phyloP scores from a whole-genome alignment of 1,140 invertebrate genomes.

The Habropoda laboriosa region DNA sequence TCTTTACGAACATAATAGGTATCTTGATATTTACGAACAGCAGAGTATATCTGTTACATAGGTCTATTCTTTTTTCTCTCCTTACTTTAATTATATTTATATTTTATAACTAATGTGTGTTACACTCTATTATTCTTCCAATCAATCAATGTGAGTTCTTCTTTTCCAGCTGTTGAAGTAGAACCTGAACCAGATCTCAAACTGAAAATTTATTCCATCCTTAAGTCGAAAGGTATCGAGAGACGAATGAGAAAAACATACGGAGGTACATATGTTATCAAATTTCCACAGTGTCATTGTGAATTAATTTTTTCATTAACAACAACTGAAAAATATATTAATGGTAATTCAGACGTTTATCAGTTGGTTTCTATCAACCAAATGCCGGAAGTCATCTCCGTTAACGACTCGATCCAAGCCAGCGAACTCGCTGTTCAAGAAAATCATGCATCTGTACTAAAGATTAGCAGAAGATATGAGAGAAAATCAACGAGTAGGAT shows the following conservation, averaged over 20 bases:
- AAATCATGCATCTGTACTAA: neutral
- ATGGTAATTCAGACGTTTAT: conserved; percentile 31
- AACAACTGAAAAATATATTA: neutral
- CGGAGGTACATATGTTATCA: neutral
- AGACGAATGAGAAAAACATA: neutral
- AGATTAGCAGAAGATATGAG: neutral
- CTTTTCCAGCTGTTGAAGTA: conserved; percentile 1
- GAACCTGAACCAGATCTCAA: neutral
- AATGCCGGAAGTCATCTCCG: neutral
- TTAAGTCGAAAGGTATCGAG: conserved; percentile 29
- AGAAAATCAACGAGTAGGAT: neutral
- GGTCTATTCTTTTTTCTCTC: too few relatives aligned
- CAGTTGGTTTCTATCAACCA: conserved; percentile 35
- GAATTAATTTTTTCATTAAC: neutral
- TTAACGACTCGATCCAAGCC: neutral
- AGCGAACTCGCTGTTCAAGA: conserved; percentile 7
- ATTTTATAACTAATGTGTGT: too few relatives aligned
- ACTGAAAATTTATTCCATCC: conserved; percentile 55
- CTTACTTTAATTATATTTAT: too few relatives aligned
- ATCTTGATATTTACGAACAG: too few relatives aligned
- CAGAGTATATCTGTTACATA: too few relatives aligned
- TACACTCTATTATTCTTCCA: too few relatives aligned
- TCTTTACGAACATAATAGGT: too few relatives aligned
- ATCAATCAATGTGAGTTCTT: too few relatives aligned
- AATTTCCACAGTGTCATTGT: too few relatives aligned